phyloP scores from a whole-genome alignment of 1,140 invertebrate genomes.

The Diorhabda elongata region DNA sequence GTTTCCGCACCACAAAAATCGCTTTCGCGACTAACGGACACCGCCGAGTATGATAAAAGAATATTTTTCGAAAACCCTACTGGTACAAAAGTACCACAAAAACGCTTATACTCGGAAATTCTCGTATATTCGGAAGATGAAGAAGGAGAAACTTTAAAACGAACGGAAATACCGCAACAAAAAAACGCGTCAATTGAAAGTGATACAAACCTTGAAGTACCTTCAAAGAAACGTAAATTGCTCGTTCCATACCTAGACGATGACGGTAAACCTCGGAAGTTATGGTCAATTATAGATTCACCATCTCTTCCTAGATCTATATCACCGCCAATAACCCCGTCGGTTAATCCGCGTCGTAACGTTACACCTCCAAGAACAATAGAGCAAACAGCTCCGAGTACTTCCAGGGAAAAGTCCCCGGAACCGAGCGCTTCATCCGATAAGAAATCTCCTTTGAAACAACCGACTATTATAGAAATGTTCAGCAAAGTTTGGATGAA shows the following conservation, averaged over 20 bases:
- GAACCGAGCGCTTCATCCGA: neutral
- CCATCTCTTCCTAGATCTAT: neutral
- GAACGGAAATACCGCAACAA: neutral
- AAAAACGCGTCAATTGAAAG: neutral
- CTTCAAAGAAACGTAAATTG: neutral
- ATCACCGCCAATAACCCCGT: neutral
- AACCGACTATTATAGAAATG: slow-evolving; percentile 17
- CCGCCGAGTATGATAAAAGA: neutral
- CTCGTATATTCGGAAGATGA: neutral
- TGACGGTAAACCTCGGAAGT: neutral
- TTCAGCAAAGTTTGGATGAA: slow-evolving; percentile 15
- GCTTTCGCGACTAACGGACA: neutral
- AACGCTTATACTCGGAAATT: neutral
- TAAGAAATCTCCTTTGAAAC: slow-evolving; percentile 13
- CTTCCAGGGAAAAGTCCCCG: neutral
- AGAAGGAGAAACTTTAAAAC: neutral
- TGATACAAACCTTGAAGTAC: neutral
- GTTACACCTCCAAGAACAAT: neutral
- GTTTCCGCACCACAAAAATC: neutral
- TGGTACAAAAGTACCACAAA: neutral
- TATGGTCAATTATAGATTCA: neutral
- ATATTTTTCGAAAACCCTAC: neutral
- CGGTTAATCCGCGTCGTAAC: neutral
- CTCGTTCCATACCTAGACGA: neutral
- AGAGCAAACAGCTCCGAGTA: neutral